Base-by-base conservation (phyloP, 2,797 vertebrate genomes). In the Clarias fuscus region DNA sequence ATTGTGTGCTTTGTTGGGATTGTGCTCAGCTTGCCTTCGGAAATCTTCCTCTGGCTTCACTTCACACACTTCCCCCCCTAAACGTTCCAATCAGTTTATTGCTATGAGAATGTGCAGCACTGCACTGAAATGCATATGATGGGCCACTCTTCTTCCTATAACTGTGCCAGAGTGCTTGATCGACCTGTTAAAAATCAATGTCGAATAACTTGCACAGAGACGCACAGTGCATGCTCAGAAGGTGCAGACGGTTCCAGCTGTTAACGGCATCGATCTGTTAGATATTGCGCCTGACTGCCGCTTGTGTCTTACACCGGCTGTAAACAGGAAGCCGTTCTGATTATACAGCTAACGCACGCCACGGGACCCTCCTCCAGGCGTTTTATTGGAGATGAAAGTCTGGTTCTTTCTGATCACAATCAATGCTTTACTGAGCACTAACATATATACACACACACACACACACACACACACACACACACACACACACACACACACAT, bases 241-340 rank as follows among this genome's bases (percentile, higher is more conserved):
- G 88, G 86, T 89, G 85, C 87, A 85, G 24, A 30, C 72, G 88
- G 89, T 87, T 89, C 89, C 75, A 85, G 89, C 91, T 86, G 88
- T 93, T 92, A 91, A 91, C 90, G 84, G 27, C 80, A 87, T 90
- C 93, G 91, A 94, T 95, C 92, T 93, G 93, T 91, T 53, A 82
- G 67, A 90, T 82, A 88, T 93, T 92, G 87, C 84, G 79, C 89
- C 79, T 92, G 90, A 88, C 89, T 88, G 82, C 64, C 18, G 75
- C 61, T 84, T 64, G 65, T 84, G 85, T 88, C 64, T n/a, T 84
- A 89, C 88, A 84, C 61, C 64, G 89, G 89, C 89, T 86, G 89
- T 24, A 90, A 93, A 94, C 89, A 91, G 91, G 91, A 92, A 40
- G 90, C 86, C n/a, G 70, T 76, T 84, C 89, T 86, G 86, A 87